Evolutionary conservation across 2,113 vertebrate species (phyloP).

Genomic region (Ptilorrhoa leucosticta): DNA sequence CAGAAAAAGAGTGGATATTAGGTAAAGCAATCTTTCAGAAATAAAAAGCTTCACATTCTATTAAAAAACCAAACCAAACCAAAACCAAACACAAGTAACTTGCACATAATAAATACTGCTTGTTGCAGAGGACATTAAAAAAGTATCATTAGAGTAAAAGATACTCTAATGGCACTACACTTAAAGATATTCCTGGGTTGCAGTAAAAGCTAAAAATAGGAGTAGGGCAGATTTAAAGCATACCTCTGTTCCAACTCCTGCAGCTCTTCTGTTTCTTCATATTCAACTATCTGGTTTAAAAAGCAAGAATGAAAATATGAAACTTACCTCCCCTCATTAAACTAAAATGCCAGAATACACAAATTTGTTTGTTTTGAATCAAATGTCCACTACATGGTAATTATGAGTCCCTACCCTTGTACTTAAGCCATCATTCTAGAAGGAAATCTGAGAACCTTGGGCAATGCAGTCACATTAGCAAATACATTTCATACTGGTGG

Average conservation of each 20-base stretch:
- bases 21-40: neutral
- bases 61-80: neutral
- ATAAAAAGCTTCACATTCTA: neutral
- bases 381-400: neutral
- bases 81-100: neutral
- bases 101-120: neutral
- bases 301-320: neutral
- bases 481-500: neutral
- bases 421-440: neutral
- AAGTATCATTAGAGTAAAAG: neutral
- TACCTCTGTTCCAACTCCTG: constrained; percentile 77
- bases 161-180: neutral
- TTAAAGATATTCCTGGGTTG: neutral
- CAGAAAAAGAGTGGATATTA: neutral
- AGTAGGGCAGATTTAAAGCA: neutral
- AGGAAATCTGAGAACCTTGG: neutral
- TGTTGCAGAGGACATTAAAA: neutral
- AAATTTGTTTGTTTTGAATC: neutral
- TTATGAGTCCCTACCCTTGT: neutral
- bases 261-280: constrained; percentile 62
- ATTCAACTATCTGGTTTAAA: constrained; percentile 70
- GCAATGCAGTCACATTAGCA: neutral
- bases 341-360: neutral
- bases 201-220: neutral
- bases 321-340: neutral